These are phyloP conservation scores for Lacanobia oleracea DNA, from an alignment of 2,888 invertebrate genomes.

Conservation along the genomic window DNA sequence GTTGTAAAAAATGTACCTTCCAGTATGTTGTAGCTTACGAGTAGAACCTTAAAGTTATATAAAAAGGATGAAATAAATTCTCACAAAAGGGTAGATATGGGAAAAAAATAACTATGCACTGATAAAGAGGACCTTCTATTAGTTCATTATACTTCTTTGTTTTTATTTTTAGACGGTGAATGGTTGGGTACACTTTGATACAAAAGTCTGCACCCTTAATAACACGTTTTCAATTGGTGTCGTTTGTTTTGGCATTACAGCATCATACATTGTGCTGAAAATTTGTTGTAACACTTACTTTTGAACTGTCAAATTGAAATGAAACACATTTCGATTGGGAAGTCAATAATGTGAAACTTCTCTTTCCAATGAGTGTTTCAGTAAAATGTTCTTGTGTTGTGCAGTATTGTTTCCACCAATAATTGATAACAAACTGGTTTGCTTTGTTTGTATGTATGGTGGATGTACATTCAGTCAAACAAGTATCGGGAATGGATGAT, in stretches of 20 bases:
- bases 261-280: neutral
- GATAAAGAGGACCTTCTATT: slow-evolving; percentile 28
- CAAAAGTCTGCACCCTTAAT: neutral
- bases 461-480: no score
- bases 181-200: slow-evolving; percentile 1
- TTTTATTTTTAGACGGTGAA: neutral
- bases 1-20: slow-evolving; percentile 1
- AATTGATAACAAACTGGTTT: neutral
- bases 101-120: neutral
- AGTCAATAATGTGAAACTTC: neutral
- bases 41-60: neutral
- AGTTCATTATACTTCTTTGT: slow-evolving; percentile 4
- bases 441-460: neutral
- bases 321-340: neutral
- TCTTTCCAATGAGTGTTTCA: slow-evolving; percentile 2
- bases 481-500: no score
- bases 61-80: neutral
- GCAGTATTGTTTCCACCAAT: neutral
- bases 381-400: neutral
- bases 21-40: slow-evolving; percentile 11
- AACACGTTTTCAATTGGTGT: slow-evolving; percentile 11
- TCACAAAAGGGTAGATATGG: neutral
- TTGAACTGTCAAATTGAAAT: neutral
- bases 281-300: neutral
- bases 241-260: slow-evolving; percentile 3